Evolutionary conservation across 1,140 invertebrate genomes (phyloP).

Genomic region (Xylocopa sonorina): DNA sequence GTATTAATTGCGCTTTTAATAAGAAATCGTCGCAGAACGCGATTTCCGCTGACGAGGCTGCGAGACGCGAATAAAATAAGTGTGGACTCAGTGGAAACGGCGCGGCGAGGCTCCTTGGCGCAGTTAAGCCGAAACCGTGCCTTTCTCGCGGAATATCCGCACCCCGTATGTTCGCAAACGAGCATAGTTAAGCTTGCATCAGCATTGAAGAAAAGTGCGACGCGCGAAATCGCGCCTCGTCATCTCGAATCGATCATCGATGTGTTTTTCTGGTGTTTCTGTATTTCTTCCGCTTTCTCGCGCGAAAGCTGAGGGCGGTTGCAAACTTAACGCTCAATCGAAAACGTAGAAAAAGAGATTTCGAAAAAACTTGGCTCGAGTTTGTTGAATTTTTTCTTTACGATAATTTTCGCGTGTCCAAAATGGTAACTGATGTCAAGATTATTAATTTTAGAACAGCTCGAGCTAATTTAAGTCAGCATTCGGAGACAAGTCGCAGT

Average conservation of each 20-base stretch:
- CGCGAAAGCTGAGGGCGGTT: too few species aligned
- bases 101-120: not conserved
- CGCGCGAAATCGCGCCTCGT: not conserved
- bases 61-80: not conserved
- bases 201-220: constrained; percentile 50
- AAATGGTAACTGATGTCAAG: too few species aligned
- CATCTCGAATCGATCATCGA: not conserved
- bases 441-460: not conserved
- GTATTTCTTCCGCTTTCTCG: too few species aligned
- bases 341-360: too few species aligned
- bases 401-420: too few species aligned
- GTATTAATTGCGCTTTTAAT: not conserved
- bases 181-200: constrained; percentile 66
- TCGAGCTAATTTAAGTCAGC: not conserved
- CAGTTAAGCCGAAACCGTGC: not conserved
- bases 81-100: not conserved
- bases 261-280: too few species aligned
- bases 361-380: too few species aligned
- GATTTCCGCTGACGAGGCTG: constrained; percentile 11
- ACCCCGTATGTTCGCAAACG: constrained; percentile 33
- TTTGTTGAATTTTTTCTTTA: too few species aligned
- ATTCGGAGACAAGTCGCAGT: not conserved
- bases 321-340: too few species aligned
- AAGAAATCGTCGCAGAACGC: not conserved
- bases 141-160: constrained; percentile 40